Conservation (phyloP, 1,140 invertebrate species). For the Chrysopa pallens region DNA sequence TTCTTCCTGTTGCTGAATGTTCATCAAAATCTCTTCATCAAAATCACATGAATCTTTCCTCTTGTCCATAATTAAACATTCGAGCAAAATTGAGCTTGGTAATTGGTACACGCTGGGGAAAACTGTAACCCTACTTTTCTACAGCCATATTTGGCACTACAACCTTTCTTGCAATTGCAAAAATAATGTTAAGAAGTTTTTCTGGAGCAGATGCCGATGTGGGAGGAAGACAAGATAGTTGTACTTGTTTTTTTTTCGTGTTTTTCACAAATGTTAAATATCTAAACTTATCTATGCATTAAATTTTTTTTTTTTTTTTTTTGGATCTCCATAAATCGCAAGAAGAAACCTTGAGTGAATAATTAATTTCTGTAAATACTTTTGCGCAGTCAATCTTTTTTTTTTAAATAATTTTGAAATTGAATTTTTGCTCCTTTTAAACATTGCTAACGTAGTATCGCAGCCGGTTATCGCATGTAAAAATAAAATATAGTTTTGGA, state of each 20-base stretch:
- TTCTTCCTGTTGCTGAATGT: too few species aligned
- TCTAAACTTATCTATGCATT: conserved; percentile 13
- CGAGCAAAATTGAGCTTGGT: conserved; percentile 10
- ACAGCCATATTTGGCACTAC: conserved; percentile 12
- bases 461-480: too few species aligned
- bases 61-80: conserved; percentile 10
- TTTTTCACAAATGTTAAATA: conserved; percentile 16
- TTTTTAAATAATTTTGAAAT: conserved; percentile 18
- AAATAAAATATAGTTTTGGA: too few species aligned
- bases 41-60: conserved; percentile 5
- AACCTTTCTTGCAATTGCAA: conserved; percentile 7
- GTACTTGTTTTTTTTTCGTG: conserved; percentile 13
- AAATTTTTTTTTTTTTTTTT: too few species aligned
- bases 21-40: too few species aligned
- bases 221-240: conserved; percentile 16
- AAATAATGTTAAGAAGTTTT: conserved; percentile 11
- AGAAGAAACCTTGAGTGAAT: conserved; percentile 16
- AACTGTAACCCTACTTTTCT: conserved; percentile 12
- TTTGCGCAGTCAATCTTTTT: conserved; percentile 14
- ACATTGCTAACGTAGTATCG: conserved; percentile 11
- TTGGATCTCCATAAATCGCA: conserved; percentile 16
- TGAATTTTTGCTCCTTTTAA: conserved; percentile 15
- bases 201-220: conserved; percentile 15
- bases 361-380: conserved; percentile 16
- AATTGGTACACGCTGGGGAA: conserved; percentile 13